Conservation (phyloP, 2,888 invertebrate species). For the Drosophila kokeensis region DNA sequence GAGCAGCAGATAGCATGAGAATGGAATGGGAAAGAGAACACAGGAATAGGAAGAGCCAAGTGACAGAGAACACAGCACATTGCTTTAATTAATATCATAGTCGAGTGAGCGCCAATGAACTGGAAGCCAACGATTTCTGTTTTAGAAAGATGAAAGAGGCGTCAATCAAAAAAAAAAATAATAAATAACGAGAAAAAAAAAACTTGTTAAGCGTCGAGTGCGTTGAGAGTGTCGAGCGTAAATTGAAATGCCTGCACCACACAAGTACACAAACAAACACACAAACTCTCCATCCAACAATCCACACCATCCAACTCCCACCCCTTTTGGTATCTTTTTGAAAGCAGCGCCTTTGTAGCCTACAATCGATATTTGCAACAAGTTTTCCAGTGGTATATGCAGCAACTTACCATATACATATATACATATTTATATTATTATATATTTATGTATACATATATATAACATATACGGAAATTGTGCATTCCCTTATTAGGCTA, state of each 20-base stretch:
- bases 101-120: constrained; percentile 49
- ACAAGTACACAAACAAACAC: not conserved
- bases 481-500: not conserved
- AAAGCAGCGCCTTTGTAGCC: constrained; percentile 24
- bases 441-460: not conserved
- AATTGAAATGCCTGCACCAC: constrained; percentile 44
- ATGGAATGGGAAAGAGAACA: not conserved
- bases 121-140: constrained; percentile 27
- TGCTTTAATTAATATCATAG: constrained; percentile 43
- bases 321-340: not conserved
- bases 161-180: constrained; percentile 16
- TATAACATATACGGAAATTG: not conserved
- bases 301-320: no score
- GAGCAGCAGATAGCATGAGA: constrained; percentile 6
- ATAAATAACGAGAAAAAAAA: constrained; percentile 1
- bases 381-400: constrained; percentile 64
- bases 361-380: constrained; percentile 83
- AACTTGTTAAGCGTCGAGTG: constrained; percentile 68
- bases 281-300: not conserved
- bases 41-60: constrained; percentile 1
- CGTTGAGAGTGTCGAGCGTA: constrained; percentile 53
- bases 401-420: constrained; percentile 18
- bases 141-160: constrained; percentile 39
- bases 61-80: not conserved
- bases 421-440: not conserved